Conservation (phyloP, 2,888 invertebrate genomes). For the Nemapogon koenigi region DNA sequence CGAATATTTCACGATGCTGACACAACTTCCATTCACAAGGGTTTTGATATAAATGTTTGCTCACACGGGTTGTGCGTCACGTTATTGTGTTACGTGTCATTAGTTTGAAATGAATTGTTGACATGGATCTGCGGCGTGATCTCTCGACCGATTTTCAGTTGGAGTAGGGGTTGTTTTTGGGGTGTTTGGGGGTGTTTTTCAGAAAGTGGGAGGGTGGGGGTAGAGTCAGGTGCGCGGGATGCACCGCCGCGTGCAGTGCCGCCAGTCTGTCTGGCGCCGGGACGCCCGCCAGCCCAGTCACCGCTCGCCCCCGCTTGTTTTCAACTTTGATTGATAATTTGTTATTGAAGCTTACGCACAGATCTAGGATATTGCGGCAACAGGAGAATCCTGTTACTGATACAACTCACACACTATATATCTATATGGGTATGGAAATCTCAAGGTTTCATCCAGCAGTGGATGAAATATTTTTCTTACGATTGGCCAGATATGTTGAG, state of each 20-base stretch:
- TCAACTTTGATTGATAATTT: slow-evolving; percentile 64
- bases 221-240: slow-evolving; percentile 50
- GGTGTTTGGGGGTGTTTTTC: slow-evolving; percentile 19
- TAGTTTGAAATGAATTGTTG: slow-evolving; percentile 5
- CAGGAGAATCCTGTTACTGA: not conserved
- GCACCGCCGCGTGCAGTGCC: slow-evolving; percentile 34
- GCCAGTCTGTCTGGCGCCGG: slow-evolving; percentile 57
- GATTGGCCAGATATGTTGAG: too few species aligned
- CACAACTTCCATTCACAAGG: too few species aligned
- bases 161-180: slow-evolving; percentile 22
- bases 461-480: too few species aligned
- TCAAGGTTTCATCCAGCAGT: too few species aligned
- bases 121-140: slow-evolving; percentile 4
- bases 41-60: too few species aligned
- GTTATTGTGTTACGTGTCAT: slow-evolving; percentile 6
- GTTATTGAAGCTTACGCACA: slow-evolving; percentile 36
- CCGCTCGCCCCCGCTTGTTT: slow-evolving; percentile 51
- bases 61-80: too few species aligned
- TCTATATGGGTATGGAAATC: too few species aligned
- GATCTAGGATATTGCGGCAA: not conserved
- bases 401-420: too few species aligned
- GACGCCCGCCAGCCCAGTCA: slow-evolving; percentile 18
- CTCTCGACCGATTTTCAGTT: too few species aligned
- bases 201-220: slow-evolving; percentile 18
- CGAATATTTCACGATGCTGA: too few species aligned